Percentiles rank a stretch among this genome's conserved stretches.
These are phyloP conservation scores for Epizoanthus stellaris DNA, from an alignment of 92 coral and sea anemone genomes.

Conservation along the genomic window DNA sequence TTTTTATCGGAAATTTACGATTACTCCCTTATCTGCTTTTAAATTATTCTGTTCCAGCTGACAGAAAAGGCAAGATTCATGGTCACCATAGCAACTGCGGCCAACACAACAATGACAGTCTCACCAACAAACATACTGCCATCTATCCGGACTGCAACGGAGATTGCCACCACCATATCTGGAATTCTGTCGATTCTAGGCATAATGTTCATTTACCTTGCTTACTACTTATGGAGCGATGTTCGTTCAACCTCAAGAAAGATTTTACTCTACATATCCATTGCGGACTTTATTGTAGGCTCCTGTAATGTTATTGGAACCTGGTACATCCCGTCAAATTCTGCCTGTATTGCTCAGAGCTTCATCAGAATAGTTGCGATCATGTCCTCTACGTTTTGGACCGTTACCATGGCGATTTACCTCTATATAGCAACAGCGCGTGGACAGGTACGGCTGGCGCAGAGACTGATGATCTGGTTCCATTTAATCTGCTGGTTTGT, in stretches of 20 bases:
- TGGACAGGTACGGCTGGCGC: constrained; percentile 14
- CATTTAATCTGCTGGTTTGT: constrained; percentile 39
- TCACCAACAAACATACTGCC: no score
- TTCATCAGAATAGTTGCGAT: constrained; percentile 2
- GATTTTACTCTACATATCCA: constrained; percentile 10
- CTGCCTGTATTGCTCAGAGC: constrained; percentile 4
- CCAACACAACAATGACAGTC: no score
- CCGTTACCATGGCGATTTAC: constrained; percentile 31
- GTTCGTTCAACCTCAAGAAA: constrained; percentile 30
- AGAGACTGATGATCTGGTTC: constrained; percentile 27
- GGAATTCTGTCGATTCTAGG: constrained; percentile 18
- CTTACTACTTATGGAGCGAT: constrained; percentile 22
- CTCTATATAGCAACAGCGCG: constrained; percentile 14
- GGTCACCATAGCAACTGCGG: no score
- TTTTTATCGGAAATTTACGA: no score
- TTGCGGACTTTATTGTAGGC: constrained; percentile 26
- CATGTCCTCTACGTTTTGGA: constrained; percentile 30
- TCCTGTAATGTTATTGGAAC: constrained; percentile 2
- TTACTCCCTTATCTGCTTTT: no score
- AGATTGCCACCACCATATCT: constrained; percentile 6
- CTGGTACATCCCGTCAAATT: not conserved
- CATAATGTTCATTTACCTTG: constrained; percentile 5
- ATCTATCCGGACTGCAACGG: no score
- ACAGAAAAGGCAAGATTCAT: no score
- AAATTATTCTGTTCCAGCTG: no score